Evolutionary conservation across 2,113 vertebrate species (phyloP).

Genomic region (Misgurnus mizolepis): DNA sequence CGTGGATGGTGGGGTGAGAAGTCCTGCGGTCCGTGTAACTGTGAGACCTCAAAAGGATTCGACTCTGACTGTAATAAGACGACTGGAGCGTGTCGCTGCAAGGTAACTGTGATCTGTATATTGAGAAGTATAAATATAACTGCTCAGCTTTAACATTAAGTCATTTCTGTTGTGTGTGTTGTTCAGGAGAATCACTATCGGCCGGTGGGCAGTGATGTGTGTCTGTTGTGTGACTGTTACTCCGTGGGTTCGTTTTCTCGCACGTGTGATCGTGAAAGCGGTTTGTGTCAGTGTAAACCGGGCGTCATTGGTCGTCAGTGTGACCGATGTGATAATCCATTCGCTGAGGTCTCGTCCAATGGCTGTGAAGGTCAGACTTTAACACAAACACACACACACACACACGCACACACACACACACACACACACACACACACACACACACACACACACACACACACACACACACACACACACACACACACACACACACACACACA

Average conservation of each 20-base stretch:
- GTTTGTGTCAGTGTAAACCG: slow-evolving; percentile 90
- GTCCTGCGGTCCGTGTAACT: slow-evolving; percentile 90
- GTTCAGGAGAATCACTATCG: slow-evolving; percentile 90
- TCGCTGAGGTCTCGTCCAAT: slow-evolving; percentile 88
- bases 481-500: slow-evolving; percentile 9
- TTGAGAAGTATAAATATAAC: not conserved
- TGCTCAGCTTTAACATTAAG: no score
- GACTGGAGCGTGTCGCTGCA: slow-evolving; percentile 89
- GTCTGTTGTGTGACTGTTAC: slow-evolving; percentile 92
- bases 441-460: not conserved
- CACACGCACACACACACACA: slow-evolving; percentile 4
- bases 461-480: slow-evolving; percentile 21
- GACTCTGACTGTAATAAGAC: slow-evolving; percentile 95
- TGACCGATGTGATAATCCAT: slow-evolving; percentile 95
- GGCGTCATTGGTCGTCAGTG: slow-evolving; percentile 94
- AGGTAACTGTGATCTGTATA: slow-evolving; percentile 71
- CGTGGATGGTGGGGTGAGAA: slow-evolving; percentile 96
- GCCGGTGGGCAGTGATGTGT: slow-evolving; percentile 72
- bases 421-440: slow-evolving; percentile 2
- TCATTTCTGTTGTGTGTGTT: slow-evolving; percentile 22
- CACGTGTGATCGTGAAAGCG: slow-evolving; percentile 81
- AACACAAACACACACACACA: not conserved
- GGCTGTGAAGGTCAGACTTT: slow-evolving; percentile 88
- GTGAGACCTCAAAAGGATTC: slow-evolving; percentile 83
- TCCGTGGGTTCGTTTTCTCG: slow-evolving; percentile 88